These are phyloP conservation scores for Conops quadrifasciatus DNA, from an alignment of 2,888 invertebrate species.

Conservation along the genomic window DNA sequence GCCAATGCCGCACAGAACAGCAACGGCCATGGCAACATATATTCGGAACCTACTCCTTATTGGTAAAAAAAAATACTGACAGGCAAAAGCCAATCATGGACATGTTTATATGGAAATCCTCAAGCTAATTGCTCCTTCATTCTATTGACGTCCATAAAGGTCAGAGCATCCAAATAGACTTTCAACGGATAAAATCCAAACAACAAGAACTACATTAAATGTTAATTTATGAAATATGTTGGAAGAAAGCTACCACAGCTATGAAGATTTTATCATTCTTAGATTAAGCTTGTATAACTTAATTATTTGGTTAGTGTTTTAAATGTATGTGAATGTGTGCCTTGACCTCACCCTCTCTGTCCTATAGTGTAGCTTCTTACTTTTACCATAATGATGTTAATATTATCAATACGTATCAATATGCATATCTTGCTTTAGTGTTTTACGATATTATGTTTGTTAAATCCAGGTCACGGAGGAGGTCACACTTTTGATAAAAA, in stretches of 20 bases:
- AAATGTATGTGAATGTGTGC: slow-evolving; percentile 13
- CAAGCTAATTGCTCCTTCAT: neutral
- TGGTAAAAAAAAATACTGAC: slow-evolving; percentile 46
- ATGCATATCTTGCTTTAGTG: slow-evolving; percentile 13
- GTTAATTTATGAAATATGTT: slow-evolving; percentile 2
- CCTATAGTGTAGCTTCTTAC: slow-evolving; percentile 17
- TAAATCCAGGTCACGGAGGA: neutral
- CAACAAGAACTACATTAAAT: slow-evolving; percentile 15
- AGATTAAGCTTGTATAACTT: slow-evolving; percentile 5
- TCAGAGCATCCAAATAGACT: too few relatives aligned
- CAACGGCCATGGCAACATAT: slow-evolving; percentile 42
- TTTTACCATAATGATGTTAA: slow-evolving; percentile 15
- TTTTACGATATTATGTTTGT: slow-evolving; percentile 23
- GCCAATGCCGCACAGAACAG: slow-evolving; percentile 46
- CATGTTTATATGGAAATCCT: too few relatives aligned
- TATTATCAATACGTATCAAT: slow-evolving; percentile 8
- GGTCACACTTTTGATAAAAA: too few relatives aligned
- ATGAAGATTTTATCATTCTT: neutral
- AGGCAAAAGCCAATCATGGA: slow-evolving; percentile 3
- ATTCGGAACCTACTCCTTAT: slow-evolving; percentile 54
- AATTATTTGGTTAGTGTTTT: slow-evolving; percentile 13
- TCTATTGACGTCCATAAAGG: neutral
- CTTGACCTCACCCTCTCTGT: slow-evolving; percentile 13
- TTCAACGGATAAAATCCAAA: too few relatives aligned
- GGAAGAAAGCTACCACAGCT: slow-evolving; percentile 4